Percentiles rank a stretch among this genome's conserved stretches.
phyloP scores from a whole-genome alignment of 2,797 vertebrate species.

The Rhinophrynus dorsalis region DNA sequence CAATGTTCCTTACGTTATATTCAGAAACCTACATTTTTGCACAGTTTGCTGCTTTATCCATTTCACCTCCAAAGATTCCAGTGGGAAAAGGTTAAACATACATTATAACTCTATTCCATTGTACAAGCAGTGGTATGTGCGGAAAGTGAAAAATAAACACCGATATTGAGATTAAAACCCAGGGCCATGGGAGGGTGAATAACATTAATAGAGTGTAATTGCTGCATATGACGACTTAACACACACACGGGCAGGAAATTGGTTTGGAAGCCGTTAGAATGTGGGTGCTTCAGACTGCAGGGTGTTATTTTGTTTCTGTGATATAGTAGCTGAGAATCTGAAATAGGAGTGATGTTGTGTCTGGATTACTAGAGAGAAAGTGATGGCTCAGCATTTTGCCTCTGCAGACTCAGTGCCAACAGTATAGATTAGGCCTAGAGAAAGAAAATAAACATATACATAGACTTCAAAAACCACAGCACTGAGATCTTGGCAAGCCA shows the following conservation, averaged over 20 bases:
- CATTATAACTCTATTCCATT: too few relatives aligned
- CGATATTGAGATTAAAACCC: too few relatives aligned
- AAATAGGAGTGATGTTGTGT: background rate
- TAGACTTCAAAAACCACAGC: conserved; percentile 7
- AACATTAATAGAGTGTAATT: background rate
- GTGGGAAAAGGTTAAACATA: too few relatives aligned
- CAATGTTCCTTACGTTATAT: too few relatives aligned
- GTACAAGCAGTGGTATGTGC: too few relatives aligned
- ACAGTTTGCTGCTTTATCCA: too few relatives aligned
- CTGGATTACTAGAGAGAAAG: conserved; percentile 4
- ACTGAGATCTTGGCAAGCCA: background rate
- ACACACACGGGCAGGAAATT: background rate
- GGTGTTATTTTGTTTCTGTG: conserved; percentile 5
- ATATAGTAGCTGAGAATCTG: background rate
- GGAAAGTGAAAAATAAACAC: too few relatives aligned
- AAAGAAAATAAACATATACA: conserved; percentile 2
- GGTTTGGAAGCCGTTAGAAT: background rate
- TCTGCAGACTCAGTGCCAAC: conserved; percentile 3
- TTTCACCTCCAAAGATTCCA: too few relatives aligned
- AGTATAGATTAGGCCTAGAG: background rate
- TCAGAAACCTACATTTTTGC: too few relatives aligned
- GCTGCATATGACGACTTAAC: background rate
- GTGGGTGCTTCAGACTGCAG: conserved; percentile 1
- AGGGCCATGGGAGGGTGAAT: background rate
- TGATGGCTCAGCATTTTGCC: conserved; percentile 8